Evolutionary conservation across 2,888 invertebrate genomes (phyloP).

Genomic region (Argyresthia goedartella): DNA sequence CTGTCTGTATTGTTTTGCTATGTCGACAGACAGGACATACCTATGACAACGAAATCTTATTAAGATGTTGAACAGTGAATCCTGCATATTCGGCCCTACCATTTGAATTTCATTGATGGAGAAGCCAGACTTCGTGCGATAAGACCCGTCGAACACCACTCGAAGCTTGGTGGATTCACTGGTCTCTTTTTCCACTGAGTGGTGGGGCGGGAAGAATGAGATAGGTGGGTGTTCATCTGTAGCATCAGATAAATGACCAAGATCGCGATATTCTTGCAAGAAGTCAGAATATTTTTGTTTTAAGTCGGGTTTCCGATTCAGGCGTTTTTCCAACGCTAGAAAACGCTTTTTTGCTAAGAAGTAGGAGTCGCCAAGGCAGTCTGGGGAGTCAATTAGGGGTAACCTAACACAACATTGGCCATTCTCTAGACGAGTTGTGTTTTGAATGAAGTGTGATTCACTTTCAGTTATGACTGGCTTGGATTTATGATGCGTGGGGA

Average conservation of each 20-base stretch:
- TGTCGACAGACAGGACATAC: too few species aligned
- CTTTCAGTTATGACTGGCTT: not conserved
- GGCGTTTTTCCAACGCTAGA: not conserved
- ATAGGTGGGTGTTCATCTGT: not conserved
- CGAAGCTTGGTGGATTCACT: too few species aligned
- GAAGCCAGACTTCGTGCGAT: too few species aligned
- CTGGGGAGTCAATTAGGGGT: not conserved
- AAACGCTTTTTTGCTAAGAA: not conserved
- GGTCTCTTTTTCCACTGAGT: not conserved
- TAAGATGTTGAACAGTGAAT: too few species aligned
- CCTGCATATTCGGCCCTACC: too few species aligned
- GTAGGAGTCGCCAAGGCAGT: conserved; percentile 1
- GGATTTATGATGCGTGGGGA: not conserved
- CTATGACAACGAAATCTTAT: too few species aligned
- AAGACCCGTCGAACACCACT: too few species aligned
- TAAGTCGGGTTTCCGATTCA: not conserved
- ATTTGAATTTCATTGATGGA: too few species aligned
- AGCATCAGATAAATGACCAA: not conserved
- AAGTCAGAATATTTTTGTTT: not conserved
- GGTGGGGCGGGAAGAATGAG: not conserved
- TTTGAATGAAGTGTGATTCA: not conserved
- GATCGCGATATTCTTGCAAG: not conserved
- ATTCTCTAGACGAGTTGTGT: not conserved
- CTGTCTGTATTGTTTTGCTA: too few species aligned
- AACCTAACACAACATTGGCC: not conserved